These are phyloP conservation scores for Albula glossodonta DNA, from an alignment of 2,113 vertebrate genomes.

Conservation along the genomic window DNA sequence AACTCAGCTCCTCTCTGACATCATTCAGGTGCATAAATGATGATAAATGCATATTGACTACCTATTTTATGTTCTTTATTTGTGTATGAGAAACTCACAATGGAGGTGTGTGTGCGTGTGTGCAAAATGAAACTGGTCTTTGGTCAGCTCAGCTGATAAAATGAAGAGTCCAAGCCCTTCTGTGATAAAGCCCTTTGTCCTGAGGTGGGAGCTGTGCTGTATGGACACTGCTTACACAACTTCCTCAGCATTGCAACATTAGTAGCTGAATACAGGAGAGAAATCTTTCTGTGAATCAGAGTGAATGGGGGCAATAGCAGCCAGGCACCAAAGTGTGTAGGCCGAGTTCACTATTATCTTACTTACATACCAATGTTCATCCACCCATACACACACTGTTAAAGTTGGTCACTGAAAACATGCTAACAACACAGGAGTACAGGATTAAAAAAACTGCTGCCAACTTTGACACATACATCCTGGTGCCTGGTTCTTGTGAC, in stretches of 20 bases:
- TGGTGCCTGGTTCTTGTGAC: too few relatives aligned
- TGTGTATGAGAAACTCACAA: neutral
- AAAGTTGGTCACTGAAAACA: too few relatives aligned
- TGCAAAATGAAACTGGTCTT: neutral
- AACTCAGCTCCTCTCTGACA: neutral
- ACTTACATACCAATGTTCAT: neutral
- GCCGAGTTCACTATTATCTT: too few relatives aligned
- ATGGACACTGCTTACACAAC: constrained; percentile 61
- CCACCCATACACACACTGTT: too few relatives aligned
- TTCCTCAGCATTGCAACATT: constrained; percentile 54
- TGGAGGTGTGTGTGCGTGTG: neutral
- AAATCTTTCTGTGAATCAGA: neutral
- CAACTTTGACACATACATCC: too few relatives aligned
- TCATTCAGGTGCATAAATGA: too few relatives aligned
- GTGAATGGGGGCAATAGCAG: neutral
- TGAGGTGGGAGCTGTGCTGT: constrained; percentile 50
- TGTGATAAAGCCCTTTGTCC: constrained; percentile 49
- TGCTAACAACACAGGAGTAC: too few relatives aligned
- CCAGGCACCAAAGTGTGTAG: too few relatives aligned
- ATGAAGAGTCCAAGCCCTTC: constrained; percentile 34
- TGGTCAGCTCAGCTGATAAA: constrained; percentile 5
- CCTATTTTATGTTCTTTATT: neutral
- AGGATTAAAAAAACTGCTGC: too few relatives aligned
- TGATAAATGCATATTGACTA: too few relatives aligned
- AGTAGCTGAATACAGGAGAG: constrained; percentile 21